Conservation (phyloP, 2,888 invertebrate genomes). For the Deroplatys truncata region DNA sequence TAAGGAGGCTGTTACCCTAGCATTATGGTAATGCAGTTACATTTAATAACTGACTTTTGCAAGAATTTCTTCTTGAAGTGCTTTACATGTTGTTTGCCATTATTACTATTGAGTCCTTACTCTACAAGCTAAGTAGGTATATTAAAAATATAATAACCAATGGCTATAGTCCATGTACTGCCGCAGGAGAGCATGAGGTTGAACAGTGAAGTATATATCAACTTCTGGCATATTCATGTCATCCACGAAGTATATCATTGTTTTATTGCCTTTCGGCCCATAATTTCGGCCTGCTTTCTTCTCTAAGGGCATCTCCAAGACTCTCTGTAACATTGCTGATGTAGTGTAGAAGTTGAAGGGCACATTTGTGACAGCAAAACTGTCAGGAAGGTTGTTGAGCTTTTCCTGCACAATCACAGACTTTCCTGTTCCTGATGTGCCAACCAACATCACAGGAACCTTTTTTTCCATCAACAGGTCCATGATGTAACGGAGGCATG, state of each 20-base stretch:
- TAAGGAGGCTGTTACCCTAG: no score
- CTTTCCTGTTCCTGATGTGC: conserved; percentile 86
- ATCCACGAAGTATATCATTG: conserved; percentile 89
- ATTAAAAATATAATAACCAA: conserved; percentile 57
- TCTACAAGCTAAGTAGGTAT: no score
- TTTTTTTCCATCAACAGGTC: conserved; percentile 72
- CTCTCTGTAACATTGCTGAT: conserved; percentile 83
- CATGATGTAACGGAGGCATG: conserved; percentile 83
- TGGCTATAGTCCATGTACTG: conserved; percentile 92
- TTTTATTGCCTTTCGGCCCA: conserved; percentile 87
- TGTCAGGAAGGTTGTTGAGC: conserved; percentile 65
- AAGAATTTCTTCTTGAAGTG: no score
- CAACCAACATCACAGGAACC: conserved; percentile 88
- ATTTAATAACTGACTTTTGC: no score
- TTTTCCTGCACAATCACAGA: conserved; percentile 87
- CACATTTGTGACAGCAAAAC: conserved; percentile 79
- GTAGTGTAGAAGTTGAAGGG: conserved; percentile 95
- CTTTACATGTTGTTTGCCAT: no score
- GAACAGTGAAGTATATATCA: conserved; percentile 89
- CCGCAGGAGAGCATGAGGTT: conserved; percentile 88
- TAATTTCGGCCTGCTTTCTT: conserved; percentile 93
- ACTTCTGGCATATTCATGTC: conserved; percentile 98
- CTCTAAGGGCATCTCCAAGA: conserved; percentile 87
- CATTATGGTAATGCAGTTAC: no score
- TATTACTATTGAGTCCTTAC: no score